These are phyloP conservation scores for Lepidonotus clava DNA, from an alignment of 2,888 invertebrate species.

Conservation along the genomic window DNA sequence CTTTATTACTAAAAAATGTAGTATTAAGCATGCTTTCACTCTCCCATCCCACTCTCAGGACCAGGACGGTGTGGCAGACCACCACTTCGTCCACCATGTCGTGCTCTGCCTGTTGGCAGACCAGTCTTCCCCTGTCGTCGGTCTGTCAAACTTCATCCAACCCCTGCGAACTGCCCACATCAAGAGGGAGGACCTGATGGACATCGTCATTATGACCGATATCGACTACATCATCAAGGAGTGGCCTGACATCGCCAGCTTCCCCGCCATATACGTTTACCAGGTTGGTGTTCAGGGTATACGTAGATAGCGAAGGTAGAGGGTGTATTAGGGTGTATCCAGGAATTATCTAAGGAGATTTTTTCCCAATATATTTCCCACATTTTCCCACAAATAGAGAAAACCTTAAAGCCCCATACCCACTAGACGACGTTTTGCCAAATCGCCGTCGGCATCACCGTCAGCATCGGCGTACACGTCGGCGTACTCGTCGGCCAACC, in stretches of 20 bases:
- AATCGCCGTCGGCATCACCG: no score
- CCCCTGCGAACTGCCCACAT: slow-evolving; percentile 85
- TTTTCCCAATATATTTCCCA: no score
- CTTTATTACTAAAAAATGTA: no score
- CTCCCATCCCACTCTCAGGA: slow-evolving; percentile 17
- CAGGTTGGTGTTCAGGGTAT: slow-evolving; percentile 46
- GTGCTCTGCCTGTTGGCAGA: slow-evolving; percentile 99
- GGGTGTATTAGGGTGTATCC: neutral
- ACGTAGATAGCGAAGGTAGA: neutral
- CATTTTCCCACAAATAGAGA: no score
- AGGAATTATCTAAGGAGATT: no score
- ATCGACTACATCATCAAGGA: slow-evolving; percentile 58
- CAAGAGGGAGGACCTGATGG: slow-evolving; percentile 58
- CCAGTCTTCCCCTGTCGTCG: slow-evolving; percentile 97
- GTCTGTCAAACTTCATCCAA: slow-evolving; percentile 98
- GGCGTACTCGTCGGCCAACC: no score
- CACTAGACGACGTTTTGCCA: no score
- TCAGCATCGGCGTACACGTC: no score
- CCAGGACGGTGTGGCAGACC: slow-evolving; percentile 7
- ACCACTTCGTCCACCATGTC: slow-evolving; percentile 85
- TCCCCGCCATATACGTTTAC: slow-evolving; percentile 62
- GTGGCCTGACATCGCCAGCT: slow-evolving; percentile 60
- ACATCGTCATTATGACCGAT: slow-evolving; percentile 63
- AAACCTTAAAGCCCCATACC: no score
- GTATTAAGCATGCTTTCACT: neutral